These are phyloP conservation scores for Neostethus bicornis DNA, from an alignment of 2,797 vertebrate genomes.

Conservation along the genomic window DNA sequence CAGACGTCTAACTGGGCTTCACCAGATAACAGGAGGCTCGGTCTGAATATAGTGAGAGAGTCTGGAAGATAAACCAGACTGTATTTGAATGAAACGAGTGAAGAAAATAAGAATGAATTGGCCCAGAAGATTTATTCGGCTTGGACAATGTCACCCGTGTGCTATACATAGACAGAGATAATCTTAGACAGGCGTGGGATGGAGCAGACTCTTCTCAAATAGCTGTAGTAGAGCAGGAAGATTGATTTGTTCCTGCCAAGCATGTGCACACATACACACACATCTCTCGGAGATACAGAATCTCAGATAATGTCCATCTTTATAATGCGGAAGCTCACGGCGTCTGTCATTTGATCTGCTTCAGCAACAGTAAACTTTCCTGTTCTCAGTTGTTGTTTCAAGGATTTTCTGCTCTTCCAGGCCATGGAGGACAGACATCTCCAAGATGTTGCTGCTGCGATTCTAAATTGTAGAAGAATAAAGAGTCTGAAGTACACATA, in stretches of 20 bases:
- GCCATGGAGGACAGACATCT: conserved; percentile 15
- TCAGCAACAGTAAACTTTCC: conserved; percentile 31
- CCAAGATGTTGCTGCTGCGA: conserved; percentile 26
- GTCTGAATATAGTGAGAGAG: conserved; percentile 11
- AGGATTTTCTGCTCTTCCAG: conserved; percentile 35
- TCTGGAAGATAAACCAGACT: conserved; percentile 19
- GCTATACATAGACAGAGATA: conserved; percentile 39
- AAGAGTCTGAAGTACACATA: conserved; percentile 46
- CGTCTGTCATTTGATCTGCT: conserved; percentile 27
- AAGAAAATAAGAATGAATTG: conserved; percentile 22
- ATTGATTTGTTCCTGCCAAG: conserved; percentile 57
- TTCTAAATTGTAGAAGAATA: conserved; percentile 35
- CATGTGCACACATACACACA: conserved; percentile 1
- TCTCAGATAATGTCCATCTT: conserved; percentile 43
- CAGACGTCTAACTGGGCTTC: conserved; percentile 30
- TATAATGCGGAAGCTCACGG: conserved; percentile 21
- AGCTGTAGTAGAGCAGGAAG: conserved; percentile 31
- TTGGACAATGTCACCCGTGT: conserved; percentile 3
- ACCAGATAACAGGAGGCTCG: conserved; percentile 40
- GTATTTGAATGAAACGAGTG: background rate
- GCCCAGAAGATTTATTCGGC: conserved; percentile 15
- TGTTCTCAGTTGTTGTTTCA: conserved; percentile 31
- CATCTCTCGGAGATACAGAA: conserved; percentile 14
- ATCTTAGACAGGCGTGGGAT: conserved; percentile 38
- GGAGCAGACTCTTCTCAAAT: conserved; percentile 45